Evolutionary conservation across 2,888 invertebrate genomes (phyloP).

Genomic region (Idaea aversata): DNA sequence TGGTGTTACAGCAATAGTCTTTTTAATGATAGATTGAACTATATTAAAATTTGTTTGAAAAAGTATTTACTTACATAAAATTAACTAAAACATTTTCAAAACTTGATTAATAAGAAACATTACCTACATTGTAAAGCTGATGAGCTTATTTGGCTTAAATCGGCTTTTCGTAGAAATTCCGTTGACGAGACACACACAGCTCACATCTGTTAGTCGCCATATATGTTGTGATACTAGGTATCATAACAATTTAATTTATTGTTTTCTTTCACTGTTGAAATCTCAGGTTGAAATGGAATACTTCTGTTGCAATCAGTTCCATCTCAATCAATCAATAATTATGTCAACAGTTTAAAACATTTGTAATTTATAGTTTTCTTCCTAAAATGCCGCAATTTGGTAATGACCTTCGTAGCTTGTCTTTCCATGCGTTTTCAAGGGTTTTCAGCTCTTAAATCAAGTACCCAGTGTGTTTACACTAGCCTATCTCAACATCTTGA

Average conservation of each 20-base stretch:
- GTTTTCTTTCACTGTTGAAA: not conserved
- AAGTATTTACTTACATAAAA: too few relatives aligned
- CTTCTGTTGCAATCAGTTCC: not conserved
- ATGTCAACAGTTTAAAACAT: too few relatives aligned
- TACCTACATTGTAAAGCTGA: not conserved
- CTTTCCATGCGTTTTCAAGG: not conserved
- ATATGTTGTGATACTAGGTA: not conserved
- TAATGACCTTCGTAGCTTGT: not conserved
- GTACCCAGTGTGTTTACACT: not conserved
- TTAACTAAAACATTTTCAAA: not conserved
- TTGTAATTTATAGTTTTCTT: too few relatives aligned
- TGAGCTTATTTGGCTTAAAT: constrained; percentile 22
- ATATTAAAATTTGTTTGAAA: not conserved
- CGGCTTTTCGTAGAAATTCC: not conserved
- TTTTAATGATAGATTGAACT: not conserved
- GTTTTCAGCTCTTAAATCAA: not conserved
- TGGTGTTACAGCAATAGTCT: too few relatives aligned
- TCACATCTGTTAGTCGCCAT: not conserved
- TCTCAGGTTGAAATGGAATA: not conserved
- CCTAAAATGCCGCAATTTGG: too few relatives aligned
- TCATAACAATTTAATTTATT: not conserved
- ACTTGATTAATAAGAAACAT: not conserved
- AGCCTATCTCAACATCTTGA: constrained; percentile 38
- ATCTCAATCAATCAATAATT: not conserved
- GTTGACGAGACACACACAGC: not conserved